phyloP scores from a whole-genome alignment of 2,888 invertebrate species.

The Graphium colonna region DNA sequence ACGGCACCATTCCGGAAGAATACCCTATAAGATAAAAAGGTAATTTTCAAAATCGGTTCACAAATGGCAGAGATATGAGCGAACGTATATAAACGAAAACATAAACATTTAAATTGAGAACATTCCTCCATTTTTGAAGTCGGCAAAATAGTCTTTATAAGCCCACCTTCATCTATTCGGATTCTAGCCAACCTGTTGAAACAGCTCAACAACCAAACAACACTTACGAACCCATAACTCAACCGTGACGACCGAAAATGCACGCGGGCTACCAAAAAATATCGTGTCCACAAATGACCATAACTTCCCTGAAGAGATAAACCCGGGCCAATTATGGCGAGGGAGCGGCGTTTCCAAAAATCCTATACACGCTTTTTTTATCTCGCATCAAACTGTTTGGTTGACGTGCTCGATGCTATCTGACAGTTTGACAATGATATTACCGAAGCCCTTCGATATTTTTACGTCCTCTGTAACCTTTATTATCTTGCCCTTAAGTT shows the following conservation, averaged over 20 bases:
- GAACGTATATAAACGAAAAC: no score
- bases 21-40: no score
- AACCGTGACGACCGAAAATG: constrained; percentile 39
- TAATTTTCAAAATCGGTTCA: no score
- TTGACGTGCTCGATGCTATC: constrained; percentile 69
- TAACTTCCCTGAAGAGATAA: constrained; percentile 73
- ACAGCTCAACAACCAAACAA: constrained; percentile 12
- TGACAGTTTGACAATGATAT: constrained; percentile 42
- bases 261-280: constrained; percentile 50
- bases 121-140: no score
- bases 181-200: no score
- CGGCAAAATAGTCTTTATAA: no score
- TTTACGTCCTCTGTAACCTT: constrained; percentile 5
- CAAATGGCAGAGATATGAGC: no score
- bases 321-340: constrained; percentile 66
- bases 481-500: background rate
- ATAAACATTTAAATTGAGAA: no score
- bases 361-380: constrained; percentile 56
- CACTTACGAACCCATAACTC: constrained; percentile 59
- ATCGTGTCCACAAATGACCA: constrained; percentile 61
- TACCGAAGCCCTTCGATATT: constrained; percentile 3
- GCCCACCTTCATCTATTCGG: no score
- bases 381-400: constrained; percentile 60
- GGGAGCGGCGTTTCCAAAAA: constrained; percentile 72
- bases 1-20: no score